Conservation (phyloP, 2,113 vertebrate genomes). For the Acinonyx jubatus region DNA sequence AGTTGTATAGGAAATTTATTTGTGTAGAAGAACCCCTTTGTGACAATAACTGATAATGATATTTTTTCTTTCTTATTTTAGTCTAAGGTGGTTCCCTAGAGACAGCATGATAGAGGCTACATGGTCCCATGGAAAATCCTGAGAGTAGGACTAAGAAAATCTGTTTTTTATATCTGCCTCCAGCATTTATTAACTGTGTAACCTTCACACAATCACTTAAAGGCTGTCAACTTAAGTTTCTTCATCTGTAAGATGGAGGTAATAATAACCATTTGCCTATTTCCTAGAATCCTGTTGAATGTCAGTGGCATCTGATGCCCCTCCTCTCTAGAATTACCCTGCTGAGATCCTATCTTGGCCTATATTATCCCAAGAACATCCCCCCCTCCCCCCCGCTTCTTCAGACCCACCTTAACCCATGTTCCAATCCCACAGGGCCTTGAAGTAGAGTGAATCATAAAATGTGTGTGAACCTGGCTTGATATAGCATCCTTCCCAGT, state of each 20-base stretch:
- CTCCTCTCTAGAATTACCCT: neutral
- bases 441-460: neutral
- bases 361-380: neutral
- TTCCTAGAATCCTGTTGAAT: neutral
- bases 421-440: neutral
- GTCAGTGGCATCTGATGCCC: neutral
- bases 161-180: neutral
- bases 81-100: neutral
- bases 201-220: neutral
- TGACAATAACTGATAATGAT: neutral
- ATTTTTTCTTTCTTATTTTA: neutral
- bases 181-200: neutral
- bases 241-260: neutral
- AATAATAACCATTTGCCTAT: neutral
- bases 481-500: neutral
- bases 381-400: neutral
- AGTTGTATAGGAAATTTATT: neutral
- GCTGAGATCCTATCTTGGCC: neutral
- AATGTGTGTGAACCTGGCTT: neutral
- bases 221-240: neutral
- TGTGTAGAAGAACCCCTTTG: neutral
- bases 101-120: neutral
- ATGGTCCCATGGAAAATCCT: neutral
- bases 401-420: neutral
- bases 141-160: neutral